Evolutionary conservation across 2,888 invertebrate genomes (phyloP), one percentile per base, ranked within the genome.

Genomic region (Agrochola lychnidis): DNA sequence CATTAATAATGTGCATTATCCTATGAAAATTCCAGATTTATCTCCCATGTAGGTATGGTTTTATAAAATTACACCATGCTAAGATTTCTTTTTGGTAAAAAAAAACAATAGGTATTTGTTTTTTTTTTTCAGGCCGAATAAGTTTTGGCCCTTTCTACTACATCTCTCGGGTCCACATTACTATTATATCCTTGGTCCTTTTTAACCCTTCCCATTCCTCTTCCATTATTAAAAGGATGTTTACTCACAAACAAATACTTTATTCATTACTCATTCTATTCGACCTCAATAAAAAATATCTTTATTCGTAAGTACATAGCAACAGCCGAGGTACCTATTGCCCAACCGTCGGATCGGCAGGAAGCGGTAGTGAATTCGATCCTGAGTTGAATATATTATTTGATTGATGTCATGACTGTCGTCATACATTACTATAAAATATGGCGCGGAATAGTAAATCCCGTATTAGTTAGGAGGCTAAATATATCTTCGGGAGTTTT

Each of bases 321-420:
- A 91, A 89, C 87, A 85, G 81, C 80, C 68, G 81, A 78, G 87
- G 87, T 86, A 88, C 78, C 81, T 69, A 81, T 85, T 82, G 83
- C 87, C 87, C 88, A 87, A 88, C 85, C 87, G 91, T 84, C 89
- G 88, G 86, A 81, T 82, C 73, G 90, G 84, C 95, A 94, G 96
- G 96, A 96, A 96, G 92, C 95, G 95, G 95, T 93, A 95, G 95
- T 94, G 92, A 91, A 91, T 94, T 94, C 91, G 92, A 92, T 88
- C 95, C 94, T 95, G 95, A 95, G 90, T 86, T 87, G 96, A 95
- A 95, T 96, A 91, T 84, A 86, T 91, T 89, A 94, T 93, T 89
- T 91, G 92, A 92, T 91, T 91, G 90, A 92, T 93, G 94, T 92
- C 92, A 90, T 86, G 77, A 75, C 87, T 92, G 92, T 92, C 93